Conservation (phyloP, 2,888 invertebrate species). For the Amiota minor region DNA sequence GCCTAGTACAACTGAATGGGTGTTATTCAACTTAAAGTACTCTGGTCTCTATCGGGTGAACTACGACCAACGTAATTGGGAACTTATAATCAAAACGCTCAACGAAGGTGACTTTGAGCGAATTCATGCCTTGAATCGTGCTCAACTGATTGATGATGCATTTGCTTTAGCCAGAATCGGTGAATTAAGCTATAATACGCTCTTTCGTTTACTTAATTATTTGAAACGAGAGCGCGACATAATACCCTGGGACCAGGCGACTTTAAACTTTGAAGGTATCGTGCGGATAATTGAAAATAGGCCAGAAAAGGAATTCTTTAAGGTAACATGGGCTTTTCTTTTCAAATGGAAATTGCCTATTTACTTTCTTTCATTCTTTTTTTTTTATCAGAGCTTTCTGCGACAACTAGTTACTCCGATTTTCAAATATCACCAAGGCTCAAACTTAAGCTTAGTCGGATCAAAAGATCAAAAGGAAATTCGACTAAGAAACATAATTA, state of each 20-base stretch:
- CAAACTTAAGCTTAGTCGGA: no score
- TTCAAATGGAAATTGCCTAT: no score
- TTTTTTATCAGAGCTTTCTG: no score
- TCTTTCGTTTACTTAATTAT: neutral
- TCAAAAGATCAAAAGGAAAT: no score
- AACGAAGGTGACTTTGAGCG: slow-evolving; percentile 73
- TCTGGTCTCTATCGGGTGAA: slow-evolving; percentile 81
- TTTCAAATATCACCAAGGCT: no score
- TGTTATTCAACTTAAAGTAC: slow-evolving; percentile 82
- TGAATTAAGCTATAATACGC: neutral
- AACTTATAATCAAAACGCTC: slow-evolving; percentile 76
- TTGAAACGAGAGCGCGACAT: neutral
- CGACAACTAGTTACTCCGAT: no score
- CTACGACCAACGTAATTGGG: slow-evolving; percentile 83
- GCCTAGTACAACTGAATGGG: slow-evolving; percentile 56
- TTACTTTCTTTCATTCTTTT: no score
- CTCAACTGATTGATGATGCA: slow-evolving; percentile 61
- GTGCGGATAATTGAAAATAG: no score
- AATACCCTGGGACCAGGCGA: neutral
- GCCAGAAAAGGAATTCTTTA: no score
- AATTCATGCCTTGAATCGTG: slow-evolving; percentile 81
- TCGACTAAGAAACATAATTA: no score
- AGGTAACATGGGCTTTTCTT: no score
- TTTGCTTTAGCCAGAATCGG: neutral
- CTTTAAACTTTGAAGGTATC: no score